phyloP scores from a whole-genome alignment of 2,888 invertebrate genomes.

The Trachelus iudaicus region DNA sequence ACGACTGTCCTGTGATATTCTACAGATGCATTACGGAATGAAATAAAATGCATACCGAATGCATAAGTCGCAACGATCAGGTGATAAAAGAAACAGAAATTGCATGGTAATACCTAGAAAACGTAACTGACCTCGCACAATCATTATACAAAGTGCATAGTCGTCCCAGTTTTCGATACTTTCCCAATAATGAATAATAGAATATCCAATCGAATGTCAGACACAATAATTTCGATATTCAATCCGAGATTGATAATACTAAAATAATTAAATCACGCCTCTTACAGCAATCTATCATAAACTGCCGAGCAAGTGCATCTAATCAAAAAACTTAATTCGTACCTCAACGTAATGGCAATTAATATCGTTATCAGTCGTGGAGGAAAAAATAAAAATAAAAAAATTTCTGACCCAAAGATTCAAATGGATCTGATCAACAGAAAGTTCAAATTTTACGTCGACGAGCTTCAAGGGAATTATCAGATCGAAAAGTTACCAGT shows the following conservation, averaged over 20 bases:
- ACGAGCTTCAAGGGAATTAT: slow-evolving; percentile 21
- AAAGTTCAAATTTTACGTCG: background rate
- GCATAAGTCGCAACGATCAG: background rate
- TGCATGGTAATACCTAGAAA: background rate
- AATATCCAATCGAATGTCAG: background rate
- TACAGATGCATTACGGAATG: slow-evolving; percentile 19
- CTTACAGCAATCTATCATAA: no score
- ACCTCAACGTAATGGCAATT: background rate
- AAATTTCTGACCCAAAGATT: background rate
- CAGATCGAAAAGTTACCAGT: slow-evolving; percentile 41
- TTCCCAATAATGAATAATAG: background rate
- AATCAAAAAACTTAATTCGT: background rate
- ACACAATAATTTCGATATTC: background rate
- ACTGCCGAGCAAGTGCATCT: background rate
- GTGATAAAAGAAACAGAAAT: background rate
- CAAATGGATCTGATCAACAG: background rate
- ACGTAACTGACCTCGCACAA: background rate
- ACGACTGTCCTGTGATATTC: slow-evolving; percentile 33
- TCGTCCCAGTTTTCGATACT: background rate
- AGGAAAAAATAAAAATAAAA: background rate
- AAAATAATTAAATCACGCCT: no score
- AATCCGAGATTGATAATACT: background rate
- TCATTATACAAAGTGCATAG: background rate
- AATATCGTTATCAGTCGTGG: background rate
- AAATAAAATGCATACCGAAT: background rate